Evolutionary conservation across 2,113 vertebrate genomes (phyloP).

Genomic region (Anser cygnoides): DNA sequence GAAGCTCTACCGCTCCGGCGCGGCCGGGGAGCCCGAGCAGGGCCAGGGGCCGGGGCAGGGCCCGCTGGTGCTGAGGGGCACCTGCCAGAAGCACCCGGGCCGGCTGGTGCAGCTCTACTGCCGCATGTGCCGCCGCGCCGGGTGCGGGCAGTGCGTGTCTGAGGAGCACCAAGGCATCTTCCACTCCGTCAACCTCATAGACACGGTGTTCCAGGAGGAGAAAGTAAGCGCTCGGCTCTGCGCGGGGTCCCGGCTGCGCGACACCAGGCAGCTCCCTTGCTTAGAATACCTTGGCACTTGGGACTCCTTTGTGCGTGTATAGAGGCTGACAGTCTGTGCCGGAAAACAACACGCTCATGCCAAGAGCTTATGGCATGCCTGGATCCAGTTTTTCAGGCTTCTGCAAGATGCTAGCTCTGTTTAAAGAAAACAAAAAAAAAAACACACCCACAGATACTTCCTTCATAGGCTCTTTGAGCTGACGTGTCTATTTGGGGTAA

Average conservation of each 20-base stretch:
- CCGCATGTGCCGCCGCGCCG: constrained; percentile 62
- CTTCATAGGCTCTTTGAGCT: not conserved
- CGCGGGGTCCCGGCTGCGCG: too few relatives aligned
- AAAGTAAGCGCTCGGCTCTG: constrained; percentile 47
- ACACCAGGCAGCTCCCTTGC: too few relatives aligned
- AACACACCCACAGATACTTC: not conserved
- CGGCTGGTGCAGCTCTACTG: constrained; percentile 69
- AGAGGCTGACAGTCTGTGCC: not conserved
- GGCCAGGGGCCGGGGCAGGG: not conserved
- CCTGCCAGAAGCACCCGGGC: constrained; percentile 61
- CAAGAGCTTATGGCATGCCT: not conserved
- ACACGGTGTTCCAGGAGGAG: constrained; percentile 73
- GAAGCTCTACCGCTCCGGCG: constrained; percentile 23
- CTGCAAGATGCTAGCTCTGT: not conserved
- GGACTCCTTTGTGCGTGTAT: too few relatives aligned
- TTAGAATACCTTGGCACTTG: too few relatives aligned
- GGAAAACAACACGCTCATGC: not conserved
- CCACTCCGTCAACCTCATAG: constrained; percentile 73
- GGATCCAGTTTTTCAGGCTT: not conserved
- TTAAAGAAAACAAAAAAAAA: not conserved
- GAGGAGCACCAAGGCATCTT: constrained; percentile 72
- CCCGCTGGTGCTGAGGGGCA: not conserved
- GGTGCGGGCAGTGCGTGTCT: constrained; percentile 70
- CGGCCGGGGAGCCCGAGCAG: not conserved
- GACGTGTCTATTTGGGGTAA: not conserved